phyloP scores from a whole-genome alignment of 2,888 invertebrate species.

The Drosophila macrospina region DNA sequence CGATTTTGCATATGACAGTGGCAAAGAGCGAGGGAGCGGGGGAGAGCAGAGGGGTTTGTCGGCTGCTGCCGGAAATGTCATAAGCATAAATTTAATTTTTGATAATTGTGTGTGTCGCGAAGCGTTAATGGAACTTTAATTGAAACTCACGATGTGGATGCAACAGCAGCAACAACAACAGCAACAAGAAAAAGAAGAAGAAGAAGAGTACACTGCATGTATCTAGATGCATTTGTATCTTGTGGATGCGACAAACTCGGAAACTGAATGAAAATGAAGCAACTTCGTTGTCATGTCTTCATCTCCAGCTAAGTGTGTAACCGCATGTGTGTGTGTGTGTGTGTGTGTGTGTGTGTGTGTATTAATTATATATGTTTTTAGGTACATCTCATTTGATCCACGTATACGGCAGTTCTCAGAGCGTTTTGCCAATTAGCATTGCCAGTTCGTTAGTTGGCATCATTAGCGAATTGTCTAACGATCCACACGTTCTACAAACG shows the following conservation, averaged over 20 bases:
- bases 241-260: constrained; percentile 33
- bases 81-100: constrained; percentile 78
- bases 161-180: constrained; percentile 13
- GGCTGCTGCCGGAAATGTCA: constrained; percentile 76
- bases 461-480: constrained; percentile 74
- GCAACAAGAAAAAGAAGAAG: constrained; percentile 1
- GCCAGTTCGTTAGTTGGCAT: constrained; percentile 70
- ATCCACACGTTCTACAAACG: constrained; percentile 45
- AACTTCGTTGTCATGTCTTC: constrained; percentile 55
- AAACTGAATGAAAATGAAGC: constrained; percentile 40
- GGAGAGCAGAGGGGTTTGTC: not conserved
- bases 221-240: constrained; percentile 48
- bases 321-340: not conserved
- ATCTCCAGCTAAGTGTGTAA: constrained; percentile 23
- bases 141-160: constrained; percentile 67
- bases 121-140: constrained; percentile 80
- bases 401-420: constrained; percentile 39
- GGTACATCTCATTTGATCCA: constrained; percentile 16
- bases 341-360: constrained; percentile 10
- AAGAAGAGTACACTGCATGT: constrained; percentile 22
- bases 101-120: constrained; percentile 80
- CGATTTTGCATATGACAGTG: constrained; percentile 51
- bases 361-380: constrained; percentile 21
- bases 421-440: constrained; percentile 64
- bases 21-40: not conserved